Evolutionary conservation across 2,888 invertebrate genomes (phyloP), one percentile per base, ranked within the genome.

Genomic region (Ditylenchus weischeri): DNA sequence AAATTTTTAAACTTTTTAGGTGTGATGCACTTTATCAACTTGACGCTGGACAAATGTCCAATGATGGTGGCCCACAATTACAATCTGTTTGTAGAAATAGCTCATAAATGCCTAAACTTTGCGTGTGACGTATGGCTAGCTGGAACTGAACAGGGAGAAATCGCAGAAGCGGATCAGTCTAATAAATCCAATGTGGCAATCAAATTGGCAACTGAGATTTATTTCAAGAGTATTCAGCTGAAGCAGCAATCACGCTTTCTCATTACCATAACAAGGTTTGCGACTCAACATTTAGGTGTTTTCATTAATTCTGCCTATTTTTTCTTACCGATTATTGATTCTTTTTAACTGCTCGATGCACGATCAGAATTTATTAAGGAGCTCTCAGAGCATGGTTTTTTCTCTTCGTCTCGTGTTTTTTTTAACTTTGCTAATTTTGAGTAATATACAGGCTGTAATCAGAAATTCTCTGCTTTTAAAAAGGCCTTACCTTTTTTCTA

Each of bases 1-100:
- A n/a, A n/a, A n/a, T n/a, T n/a, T n/a, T n/a, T n/a, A n/a, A n/a
- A n/a, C n/a, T n/a, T 29, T 8, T 43, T 8, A 43, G 43, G 54
- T 23, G 23, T 54, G n/a, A 54, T 54, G 54, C 54, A 54, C 8
- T 54, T 54, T 10, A 54, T 54, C 29, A 21, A 29, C 54, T 54
- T n/a, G 6, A 54, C 54, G 29, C 54, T 54, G 4, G 7, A 11
- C 11, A 54, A 54, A 29, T 54, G 54, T 13, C 54, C 54, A 11
- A 54, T 29, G 29, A 29, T 54, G 54, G 29, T 54, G 23, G 29
- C 54, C 8, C 54, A 54, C 8, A 54, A 54, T 13, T 11, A n/a
- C 21, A 54, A 54, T 29, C n/a, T 54, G 23, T 54, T 54, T 29
- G 54, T 18, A 2, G 54, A 54, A 13, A 54, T 54, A 29, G 54